Base-by-base conservation (phyloP, 53 echinoderm and acorn worm species). In the Arbacia lixula region DNA sequence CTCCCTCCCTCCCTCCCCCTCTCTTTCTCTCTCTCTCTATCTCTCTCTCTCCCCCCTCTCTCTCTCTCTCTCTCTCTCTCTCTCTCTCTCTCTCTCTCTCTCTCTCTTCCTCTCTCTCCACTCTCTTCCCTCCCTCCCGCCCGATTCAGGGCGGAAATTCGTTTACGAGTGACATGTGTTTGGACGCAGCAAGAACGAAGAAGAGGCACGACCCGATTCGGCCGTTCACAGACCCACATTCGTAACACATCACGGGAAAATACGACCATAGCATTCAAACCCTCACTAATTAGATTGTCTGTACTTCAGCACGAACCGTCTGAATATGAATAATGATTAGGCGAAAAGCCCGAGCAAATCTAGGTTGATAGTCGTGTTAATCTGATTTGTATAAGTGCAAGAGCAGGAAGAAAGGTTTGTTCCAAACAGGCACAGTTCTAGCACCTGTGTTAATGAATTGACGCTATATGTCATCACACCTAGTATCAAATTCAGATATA, bases 141-240 rank as follows among this genome's bases (percentile, higher is more conserved):
- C n/a, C n/a, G n/a, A n/a, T n/a, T n/a, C n/a, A n/a, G 43, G 43
- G 42, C 69, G 74, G 74, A 74, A 74, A 53, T 74, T 53, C 53
- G 30, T 53, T 74, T 74, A 74, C 52, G 53, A 74, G 29, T 53
- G 74, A 32, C 74, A 74, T 29, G 74, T 74, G 53, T 74, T 53
- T 19, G 34, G 34, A 2, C 52, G 34, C 5, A 51, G 74, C 50
- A 31, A 51, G 74, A 74, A 51, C 30, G 74, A 53, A 12, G 53
- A 34, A 26, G 33, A 50, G 53, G 74, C 52, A 52, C 74, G 53
- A 34, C 74, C 74, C 53, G 33, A 27, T 32, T 42, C n/a, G 20
- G 30, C 74, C 43, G 51, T 52, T 53, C 74, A 51, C 52, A 17
- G 1, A 17, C 74, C 33, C 14, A 10, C 46, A 10, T 46, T 46